Base-by-base conservation (phyloP, 2,888 invertebrate species). In the Acronicta leporina region DNA sequence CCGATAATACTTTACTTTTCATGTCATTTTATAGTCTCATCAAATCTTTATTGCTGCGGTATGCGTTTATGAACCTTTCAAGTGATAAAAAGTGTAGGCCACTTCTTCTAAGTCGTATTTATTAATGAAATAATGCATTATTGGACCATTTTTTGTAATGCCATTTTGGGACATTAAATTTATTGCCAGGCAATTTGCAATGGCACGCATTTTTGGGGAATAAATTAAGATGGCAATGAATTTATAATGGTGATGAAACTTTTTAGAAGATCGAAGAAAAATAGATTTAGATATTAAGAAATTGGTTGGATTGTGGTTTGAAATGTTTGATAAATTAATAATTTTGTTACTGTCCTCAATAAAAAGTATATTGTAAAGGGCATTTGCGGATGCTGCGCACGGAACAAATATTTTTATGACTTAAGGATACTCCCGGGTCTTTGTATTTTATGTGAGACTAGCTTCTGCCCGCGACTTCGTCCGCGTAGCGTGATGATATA, bases 1-100 rank as follows among this genome's bases (percentile, higher is more conserved):
- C 68, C 55, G 68, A 75, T 81, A 79, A 82, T 75, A 72, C 68
- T 73, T 73, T 75, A 72, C 68, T 73, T 73, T 77, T 74, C 66
- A 67, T 75, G 73, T 57, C 68, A 68, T 70, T 82, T 82, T 79
- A 81, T 73, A 73, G 67, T 63, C 52, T 27, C 77, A 81, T 82
- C 72, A 82, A 81, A 81, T 82, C 75, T 81, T 81, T 81, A 81
- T 68, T 48, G 52, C 63, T 55, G 58, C 57, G 68, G 73, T 73
- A 66, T 76, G 77, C 83, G 77, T 81, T 79, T 82, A 81, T 73
- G 63, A 46, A 64, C 63, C 68, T 71, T 47, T 67, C 49, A 69
- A 68, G 68, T 67, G 49, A 77, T 80, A 80, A 80, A 75, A 77
- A 61, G 44, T 57, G 33, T 55, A 40, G 51, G 46, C 35, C 25